Base-by-base conservation (phyloP, 2,888 invertebrate species). In the Timandra comae region DNA sequence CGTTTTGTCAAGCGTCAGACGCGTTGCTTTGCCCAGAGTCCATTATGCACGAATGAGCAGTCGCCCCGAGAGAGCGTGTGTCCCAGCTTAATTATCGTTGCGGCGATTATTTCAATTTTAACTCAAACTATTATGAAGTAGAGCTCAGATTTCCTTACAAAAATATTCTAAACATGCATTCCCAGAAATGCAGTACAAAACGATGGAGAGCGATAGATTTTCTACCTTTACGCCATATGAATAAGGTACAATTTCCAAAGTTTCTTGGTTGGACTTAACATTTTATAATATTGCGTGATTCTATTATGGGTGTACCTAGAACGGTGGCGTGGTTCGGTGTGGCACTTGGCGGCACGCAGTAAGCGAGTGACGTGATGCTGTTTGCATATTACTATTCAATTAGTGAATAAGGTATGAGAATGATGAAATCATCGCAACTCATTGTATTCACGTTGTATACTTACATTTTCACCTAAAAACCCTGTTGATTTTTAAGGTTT, bases 31-130 rank as follows among this genome's bases (percentile, higher is more conserved):
- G 70, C 78, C 66, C 72, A 60, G 63, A 74, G 77, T 71, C 77
- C 78, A 84, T 84, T 85, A 85, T 79, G 81, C 82, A 82, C 82
- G 81, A 84, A 81, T 81, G 77, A 84, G 64, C 79, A 78, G 66
- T 73, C 73, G 16, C 6, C 16, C 81, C 82, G 80, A 78, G 75
- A 82, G 81, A 84, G 84, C 77, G 75, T 70, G 68, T 79, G 73
- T 74, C 76, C 65, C 66, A 56, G 63, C 63, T 70, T 79, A 79
- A 81, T 81, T 77, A 79, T 78, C 54, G 63, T 38, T 10, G 7
- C 3, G 7, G 11, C 3, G 10, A 20, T 7, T 8, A 30, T 30
- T 10, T 16, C 3, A 41, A 24, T 41, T 42, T 35, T 23, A 25
- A 37, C 43, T 28, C 25, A 35, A 43, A 20, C 11, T 2, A 23